Percentiles rank a stretch among this genome's conserved stretches.
phyloP scores from a whole-genome alignment of 1,140 invertebrate species.

The Philotrypesis tridentata region DNA sequence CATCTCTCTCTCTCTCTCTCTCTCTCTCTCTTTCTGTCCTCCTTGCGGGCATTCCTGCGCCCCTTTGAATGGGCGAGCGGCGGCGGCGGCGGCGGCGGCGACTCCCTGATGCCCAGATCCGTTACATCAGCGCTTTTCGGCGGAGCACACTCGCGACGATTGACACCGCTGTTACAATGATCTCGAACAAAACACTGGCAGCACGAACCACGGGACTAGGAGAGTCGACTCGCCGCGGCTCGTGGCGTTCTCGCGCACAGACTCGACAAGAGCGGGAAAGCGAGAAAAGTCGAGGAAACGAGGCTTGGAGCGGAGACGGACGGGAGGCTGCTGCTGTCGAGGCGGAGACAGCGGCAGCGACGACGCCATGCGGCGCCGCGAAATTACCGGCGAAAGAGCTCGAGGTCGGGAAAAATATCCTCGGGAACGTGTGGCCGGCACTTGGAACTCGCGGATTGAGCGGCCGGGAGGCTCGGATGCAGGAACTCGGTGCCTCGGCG shows the following conservation, averaged over 20 bases:
- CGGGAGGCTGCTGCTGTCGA: background rate
- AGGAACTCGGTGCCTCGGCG: background rate
- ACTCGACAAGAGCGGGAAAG: background rate
- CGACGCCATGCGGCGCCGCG: background rate
- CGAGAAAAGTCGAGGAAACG: background rate
- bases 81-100: too few species aligned
- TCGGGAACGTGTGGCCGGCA: background rate
- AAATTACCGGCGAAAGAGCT: background rate
- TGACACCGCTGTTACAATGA: background rate
- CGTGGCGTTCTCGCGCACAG: too few species aligned
- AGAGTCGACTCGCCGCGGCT: background rate
- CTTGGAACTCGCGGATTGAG: background rate
- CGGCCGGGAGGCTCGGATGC: background rate
- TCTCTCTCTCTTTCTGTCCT: conserved; percentile 10
- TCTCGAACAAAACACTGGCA: background rate
- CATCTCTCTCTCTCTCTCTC: conserved; percentile 25
- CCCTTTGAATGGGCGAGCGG: too few species aligned
- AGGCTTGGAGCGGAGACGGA: background rate
- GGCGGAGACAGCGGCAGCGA: background rate
- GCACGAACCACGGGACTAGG: too few species aligned
- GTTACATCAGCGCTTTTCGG: conserved; percentile 8
- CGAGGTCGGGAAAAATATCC: background rate
- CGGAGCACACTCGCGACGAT: background rate
- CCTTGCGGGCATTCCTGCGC: conserved; percentile 5
- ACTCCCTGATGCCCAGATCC: background rate